phyloP scores from a whole-genome alignment of 2,888 invertebrate genomes.

The Lepidocyrtoides sp. region DNA sequence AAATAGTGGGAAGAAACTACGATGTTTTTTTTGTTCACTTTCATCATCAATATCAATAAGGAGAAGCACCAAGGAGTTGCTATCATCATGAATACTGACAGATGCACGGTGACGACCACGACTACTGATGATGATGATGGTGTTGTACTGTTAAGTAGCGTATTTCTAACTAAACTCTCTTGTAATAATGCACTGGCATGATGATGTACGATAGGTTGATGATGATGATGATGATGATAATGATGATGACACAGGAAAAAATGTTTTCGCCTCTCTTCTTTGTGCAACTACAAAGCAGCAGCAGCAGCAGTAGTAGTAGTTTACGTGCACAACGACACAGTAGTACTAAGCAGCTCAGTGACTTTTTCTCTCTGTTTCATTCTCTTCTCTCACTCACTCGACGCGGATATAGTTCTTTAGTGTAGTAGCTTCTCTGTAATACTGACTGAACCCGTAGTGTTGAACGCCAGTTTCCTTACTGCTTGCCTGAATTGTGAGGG shows the following conservation, averaged over 20 bases:
- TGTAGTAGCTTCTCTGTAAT: neutral
- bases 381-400: slow-evolving; percentile 12
- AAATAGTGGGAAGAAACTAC: slow-evolving; percentile 12
- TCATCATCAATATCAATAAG: slow-evolving; percentile 39
- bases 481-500: slow-evolving; percentile 8
- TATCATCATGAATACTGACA: slow-evolving; percentile 14
- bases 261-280: slow-evolving; percentile 11
- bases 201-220: neutral
- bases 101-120: slow-evolving; percentile 11
- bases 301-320: slow-evolving; percentile 40
- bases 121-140: neutral
- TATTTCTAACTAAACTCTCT: neutral
- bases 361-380: slow-evolving; percentile 56
- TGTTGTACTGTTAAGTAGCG: slow-evolving; percentile 8
- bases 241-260: slow-evolving; percentile 19
- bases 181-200: slow-evolving; percentile 9
- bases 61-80: neutral
- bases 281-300: neutral
- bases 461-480: slow-evolving; percentile 35
- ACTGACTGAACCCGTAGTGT: slow-evolving; percentile 29
- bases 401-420: neutral
- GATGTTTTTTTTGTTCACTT: slow-evolving; percentile 26
- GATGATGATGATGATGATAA: neutral
- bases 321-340: slow-evolving; percentile 45
- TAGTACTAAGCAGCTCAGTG: slow-evolving; percentile 52